Evolutionary conservation across 2,888 invertebrate species (phyloP).

Genomic region (Leucoma salicis): DNA sequence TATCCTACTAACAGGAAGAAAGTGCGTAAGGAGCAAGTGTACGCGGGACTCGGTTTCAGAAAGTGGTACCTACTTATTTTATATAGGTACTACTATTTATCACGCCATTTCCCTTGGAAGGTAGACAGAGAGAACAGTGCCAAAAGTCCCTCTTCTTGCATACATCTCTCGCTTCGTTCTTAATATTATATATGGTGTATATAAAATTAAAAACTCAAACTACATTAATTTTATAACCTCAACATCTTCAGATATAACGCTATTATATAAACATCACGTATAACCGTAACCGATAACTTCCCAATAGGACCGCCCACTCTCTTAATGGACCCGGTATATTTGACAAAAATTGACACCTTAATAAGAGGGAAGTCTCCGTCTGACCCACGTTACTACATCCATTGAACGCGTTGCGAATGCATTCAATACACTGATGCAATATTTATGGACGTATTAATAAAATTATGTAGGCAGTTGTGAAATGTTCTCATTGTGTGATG

Average conservation of each 20-base stretch:
- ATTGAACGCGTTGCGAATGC: conserved; percentile 35
- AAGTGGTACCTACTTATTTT: too few relatives aligned
- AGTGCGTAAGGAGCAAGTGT: too few relatives aligned
- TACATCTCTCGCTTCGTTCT: too few relatives aligned
- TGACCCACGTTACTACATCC: conserved; percentile 28
- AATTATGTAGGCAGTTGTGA: conserved; percentile 19
- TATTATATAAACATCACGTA: conserved; percentile 25
- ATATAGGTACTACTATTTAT: too few relatives aligned
- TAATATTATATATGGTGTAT: too few relatives aligned
- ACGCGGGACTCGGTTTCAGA: too few relatives aligned
- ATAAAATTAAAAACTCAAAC: too few relatives aligned
- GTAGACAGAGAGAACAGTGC: too few relatives aligned
- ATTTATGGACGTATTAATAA: conserved; percentile 13
- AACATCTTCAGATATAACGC: conserved; percentile 11
- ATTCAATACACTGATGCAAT: conserved; percentile 22
- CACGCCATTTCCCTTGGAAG: too few relatives aligned
- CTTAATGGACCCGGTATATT: conserved; percentile 66
- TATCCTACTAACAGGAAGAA: too few relatives aligned
- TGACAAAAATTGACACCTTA: conserved; percentile 74
- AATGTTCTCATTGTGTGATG: conserved; percentile 24
- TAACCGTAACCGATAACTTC: conserved; percentile 40
- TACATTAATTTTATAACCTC: too few relatives aligned
- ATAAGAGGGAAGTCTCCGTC: conserved; percentile 50
- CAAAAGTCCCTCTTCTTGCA: too few relatives aligned
- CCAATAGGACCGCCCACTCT: conserved; percentile 57